These are phyloP conservation scores for Dolomedes plantarius DNA, from an alignment of 2,888 invertebrate species.

Conservation along the genomic window DNA sequence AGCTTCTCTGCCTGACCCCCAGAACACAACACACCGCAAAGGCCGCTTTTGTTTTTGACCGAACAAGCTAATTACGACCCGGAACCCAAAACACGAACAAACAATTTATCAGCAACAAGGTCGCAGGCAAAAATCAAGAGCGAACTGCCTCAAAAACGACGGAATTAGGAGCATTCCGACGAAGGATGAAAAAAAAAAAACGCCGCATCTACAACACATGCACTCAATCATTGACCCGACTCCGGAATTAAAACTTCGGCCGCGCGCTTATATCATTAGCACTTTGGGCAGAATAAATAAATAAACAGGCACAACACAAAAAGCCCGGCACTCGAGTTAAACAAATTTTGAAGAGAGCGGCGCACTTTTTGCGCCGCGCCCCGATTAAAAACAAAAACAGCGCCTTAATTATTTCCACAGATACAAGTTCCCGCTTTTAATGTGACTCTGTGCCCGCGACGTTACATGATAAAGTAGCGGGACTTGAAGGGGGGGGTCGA, in stretches of 20 bases:
- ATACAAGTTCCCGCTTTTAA: slow-evolving; percentile 15
- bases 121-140: slow-evolving; percentile 21
- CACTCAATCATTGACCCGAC: slow-evolving; percentile 15
- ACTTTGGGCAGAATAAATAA: slow-evolving; percentile 1
- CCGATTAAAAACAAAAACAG: slow-evolving; percentile 18
- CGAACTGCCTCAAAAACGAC: neutral
- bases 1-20: slow-evolving; percentile 14
- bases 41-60: neutral
- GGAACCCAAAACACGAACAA: neutral
- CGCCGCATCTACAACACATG: neutral
- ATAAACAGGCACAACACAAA: neutral
- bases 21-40: neutral
- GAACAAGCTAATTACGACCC: slow-evolving; percentile 34
- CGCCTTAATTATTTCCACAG: slow-evolving; percentile 58
- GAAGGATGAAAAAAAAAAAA: neutral
- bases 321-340: slow-evolving; percentile 30
- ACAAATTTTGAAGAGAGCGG: slow-evolving; percentile 66
- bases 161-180: neutral
- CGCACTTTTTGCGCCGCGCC: slow-evolving; percentile 53
- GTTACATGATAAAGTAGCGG: slow-evolving; percentile 68
- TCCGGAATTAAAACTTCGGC: neutral
- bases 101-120: slow-evolving; percentile 38
- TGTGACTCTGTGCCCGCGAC: slow-evolving; percentile 17
- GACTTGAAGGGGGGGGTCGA: slow-evolving; percentile 6
- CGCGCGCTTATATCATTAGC: neutral